These are phyloP conservation scores for Bombus ignitus DNA, from an alignment of 1,140 invertebrate species.

Conservation along the genomic window DNA sequence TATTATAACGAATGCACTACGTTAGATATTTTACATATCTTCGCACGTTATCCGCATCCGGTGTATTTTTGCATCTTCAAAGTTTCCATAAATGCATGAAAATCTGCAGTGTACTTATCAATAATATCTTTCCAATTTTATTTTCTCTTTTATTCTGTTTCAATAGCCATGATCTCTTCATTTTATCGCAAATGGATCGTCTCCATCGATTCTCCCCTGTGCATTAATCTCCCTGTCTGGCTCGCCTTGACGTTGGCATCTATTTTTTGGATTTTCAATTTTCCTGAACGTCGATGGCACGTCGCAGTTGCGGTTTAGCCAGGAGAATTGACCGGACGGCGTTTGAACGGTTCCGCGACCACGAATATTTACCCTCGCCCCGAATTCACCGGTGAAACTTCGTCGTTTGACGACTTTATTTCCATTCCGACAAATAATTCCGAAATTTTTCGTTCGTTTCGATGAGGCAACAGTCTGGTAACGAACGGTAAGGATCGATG, in stretches of 20 bases:
- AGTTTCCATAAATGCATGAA: not conserved
- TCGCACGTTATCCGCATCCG: no score
- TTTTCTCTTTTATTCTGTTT: no score
- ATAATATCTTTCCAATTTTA: no score
- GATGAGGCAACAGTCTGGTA: not conserved
- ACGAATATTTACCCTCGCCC: constrained; percentile 31
- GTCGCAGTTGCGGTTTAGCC: constrained; percentile 49
- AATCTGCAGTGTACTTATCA: no score
- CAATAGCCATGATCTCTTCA: not conserved
- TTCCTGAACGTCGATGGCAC: constrained; percentile 40
- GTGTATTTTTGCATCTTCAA: no score
- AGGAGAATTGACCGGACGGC: constrained; percentile 37
- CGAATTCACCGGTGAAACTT: constrained; percentile 41
- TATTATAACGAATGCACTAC: no score
- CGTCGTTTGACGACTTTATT: constrained; percentile 42
- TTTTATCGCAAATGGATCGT: not conserved
- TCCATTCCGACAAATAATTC: constrained; percentile 40
- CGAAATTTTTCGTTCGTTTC: constrained; percentile 24
- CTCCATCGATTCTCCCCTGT: not conserved
- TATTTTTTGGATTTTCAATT: constrained; percentile 59
- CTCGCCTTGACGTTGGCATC: not conserved
- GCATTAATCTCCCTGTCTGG: not conserved
- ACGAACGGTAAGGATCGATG: constrained; percentile 4
- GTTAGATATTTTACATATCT: no score
- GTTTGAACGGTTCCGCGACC: constrained; percentile 36